Conservation (phyloP, 2,797 vertebrate species). For the Acipenser transmontanus region DNA sequence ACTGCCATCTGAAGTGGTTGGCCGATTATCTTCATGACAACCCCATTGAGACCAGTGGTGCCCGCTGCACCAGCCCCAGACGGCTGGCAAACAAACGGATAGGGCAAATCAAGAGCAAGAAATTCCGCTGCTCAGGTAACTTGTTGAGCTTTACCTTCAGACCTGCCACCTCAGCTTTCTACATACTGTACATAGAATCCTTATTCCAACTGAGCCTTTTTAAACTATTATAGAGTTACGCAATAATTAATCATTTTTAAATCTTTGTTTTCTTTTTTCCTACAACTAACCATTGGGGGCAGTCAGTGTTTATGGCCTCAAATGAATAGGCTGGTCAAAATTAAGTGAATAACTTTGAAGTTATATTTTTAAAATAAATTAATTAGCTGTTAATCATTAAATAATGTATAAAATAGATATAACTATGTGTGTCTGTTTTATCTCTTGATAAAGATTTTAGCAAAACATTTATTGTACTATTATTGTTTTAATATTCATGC, state of each 20-base stretch:
- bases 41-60: constrained; percentile 86
- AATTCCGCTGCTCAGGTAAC: constrained; percentile 88
- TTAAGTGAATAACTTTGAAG: too few relatives aligned
- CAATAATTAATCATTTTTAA: not conserved
- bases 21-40: constrained; percentile 96
- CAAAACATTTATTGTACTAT: not conserved
- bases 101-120: constrained; percentile 89
- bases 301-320: too few relatives aligned
- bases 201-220: not conserved
- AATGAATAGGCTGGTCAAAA: too few relatives aligned
- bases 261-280: not conserved
- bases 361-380: too few relatives aligned
- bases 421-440: too few relatives aligned
- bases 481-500: not conserved
- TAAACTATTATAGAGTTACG: not conserved
- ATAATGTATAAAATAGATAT: too few relatives aligned
- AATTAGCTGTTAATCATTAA: too few relatives aligned
- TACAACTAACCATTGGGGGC: not conserved
- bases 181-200: not conserved
- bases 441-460: not conserved
- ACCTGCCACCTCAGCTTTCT: constrained; percentile 22
- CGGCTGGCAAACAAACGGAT: constrained; percentile 85
- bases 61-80: constrained; percentile 72
- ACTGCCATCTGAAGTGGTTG: constrained; percentile 98
- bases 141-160: constrained; percentile 26